Base-by-base conservation (phyloP, 2,113 vertebrate genomes). In the Channa maculata region DNA sequence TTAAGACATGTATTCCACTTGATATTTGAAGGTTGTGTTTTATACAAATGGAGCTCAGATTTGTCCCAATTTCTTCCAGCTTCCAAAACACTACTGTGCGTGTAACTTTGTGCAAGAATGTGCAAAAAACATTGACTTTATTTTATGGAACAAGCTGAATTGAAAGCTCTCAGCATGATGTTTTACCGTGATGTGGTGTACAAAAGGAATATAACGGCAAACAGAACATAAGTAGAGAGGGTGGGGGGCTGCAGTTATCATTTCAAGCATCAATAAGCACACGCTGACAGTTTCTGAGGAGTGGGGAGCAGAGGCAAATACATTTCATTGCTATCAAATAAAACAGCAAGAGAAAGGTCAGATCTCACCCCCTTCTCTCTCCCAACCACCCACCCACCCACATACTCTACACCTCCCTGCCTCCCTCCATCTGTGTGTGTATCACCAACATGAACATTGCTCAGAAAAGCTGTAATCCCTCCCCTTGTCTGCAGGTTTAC, bases 391-490 rank as follows among this genome's bases (percentile, higher is more conserved):
- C 33, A 7, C 43, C 38, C 11, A 64, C 51, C 33, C 60, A 66
- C 7, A 13, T 9, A 44, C 33, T 15, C n/a, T 33, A 55, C 9
- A 38, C 5, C 58, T 51, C n/a, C 12, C 37, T 2, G 38, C 38
- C 34, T 49, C 13, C 34, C 0, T 33, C 38, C 6, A 7, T 24
- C 49, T 58, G 15, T 8, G 5, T 34, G 62, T 44, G 53, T 24
- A 65, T 71, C 60, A 51, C 76, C 13, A 53, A 53, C 12, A 51
- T 5, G 2, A 57, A 74, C 6, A 51, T 36, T 43, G 3, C 64
- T 82, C 24, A 24, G 49, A 75, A 54, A 53, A 71, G 54, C 45
- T 2, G 37, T 81, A 81, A 91, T 81, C 77, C 73, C 24, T 5
- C 3, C 49, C 65, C 55, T 57, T 12, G 5, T 68, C 50, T 72